Evolutionary conservation across 2,113 vertebrate genomes (phyloP), one percentile per base, ranked within the genome.

Genomic region (Deroptyus accipitrinus): DNA sequence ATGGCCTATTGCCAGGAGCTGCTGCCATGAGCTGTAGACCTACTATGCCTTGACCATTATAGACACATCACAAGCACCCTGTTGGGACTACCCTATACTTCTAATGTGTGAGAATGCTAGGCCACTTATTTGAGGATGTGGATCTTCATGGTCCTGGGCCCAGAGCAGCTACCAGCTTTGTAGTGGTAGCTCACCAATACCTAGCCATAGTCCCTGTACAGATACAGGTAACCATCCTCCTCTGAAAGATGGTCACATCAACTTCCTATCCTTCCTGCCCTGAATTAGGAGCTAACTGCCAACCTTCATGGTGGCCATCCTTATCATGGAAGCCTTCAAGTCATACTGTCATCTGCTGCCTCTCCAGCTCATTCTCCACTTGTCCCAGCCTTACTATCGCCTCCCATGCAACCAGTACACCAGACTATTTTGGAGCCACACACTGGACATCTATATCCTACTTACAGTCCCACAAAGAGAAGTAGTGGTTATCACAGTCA

Each of bases 331-430:
- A 57, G 35, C 27, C 72, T 86, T 35, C n/a, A 37, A 82, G 42
- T 6, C 35, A 9, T 30, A 25, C 11, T 69, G 70, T 27, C 42
- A 55, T 37, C 30, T 88, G 17, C 86, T 80, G 57, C 52, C 42
- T 64, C 33, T 74, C 11, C 31, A 61, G 33, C 25, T 83, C 0
- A 0, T 33, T 80, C 2, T 5, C 20, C 7, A 7, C 15, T 15
- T 20, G 4, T 28, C 41, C 48, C 33, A 73, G 33, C 4, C 27
- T 57, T 3, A 0, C 7, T 61, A 52, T 20, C 23, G 22, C 3
- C 3, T 67, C n/a, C 31, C 33, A 16, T 7, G 25, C 1, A 1
- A 86, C 42, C 46, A 63, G 25, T 4, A 6, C 4, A 4, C 22
- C 67, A 1, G 0, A 12, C 15, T 74, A 18, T 16, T 75, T 68